Evolutionary conservation across 2,888 invertebrate species (phyloP).

Genomic region (Tyria jacobaeae): DNA sequence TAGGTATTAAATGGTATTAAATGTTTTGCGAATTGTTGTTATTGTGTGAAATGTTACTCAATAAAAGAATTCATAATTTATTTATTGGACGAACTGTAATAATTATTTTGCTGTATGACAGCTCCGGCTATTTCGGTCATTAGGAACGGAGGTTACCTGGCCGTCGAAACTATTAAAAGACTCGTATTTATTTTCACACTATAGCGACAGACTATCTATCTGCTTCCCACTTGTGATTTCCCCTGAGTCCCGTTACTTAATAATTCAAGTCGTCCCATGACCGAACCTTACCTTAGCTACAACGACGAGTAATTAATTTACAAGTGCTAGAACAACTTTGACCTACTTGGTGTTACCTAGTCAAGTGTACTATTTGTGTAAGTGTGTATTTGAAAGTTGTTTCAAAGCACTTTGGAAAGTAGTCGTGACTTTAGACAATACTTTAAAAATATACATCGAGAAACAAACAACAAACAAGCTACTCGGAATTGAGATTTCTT

Average conservation of each 20-base stretch:
- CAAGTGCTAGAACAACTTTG: constrained; percentile 61
- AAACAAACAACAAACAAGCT: not conserved
- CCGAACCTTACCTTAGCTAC: constrained; percentile 73
- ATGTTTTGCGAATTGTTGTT: no score
- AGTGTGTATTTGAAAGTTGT: not conserved
- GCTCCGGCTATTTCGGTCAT: not conserved
- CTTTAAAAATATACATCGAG: not conserved
- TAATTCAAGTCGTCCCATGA: constrained; percentile 78
- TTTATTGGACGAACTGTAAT: not conserved
- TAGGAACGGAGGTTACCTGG: not conserved
- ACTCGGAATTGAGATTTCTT: no score
- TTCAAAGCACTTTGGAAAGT: not conserved
- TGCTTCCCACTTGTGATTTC: constrained; percentile 79
- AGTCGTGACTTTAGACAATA: not conserved
- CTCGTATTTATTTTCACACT: constrained; percentile 40
- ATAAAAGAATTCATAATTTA: no score
- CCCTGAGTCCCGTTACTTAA: constrained; percentile 75
- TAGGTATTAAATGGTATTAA: not conserved
- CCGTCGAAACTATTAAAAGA: constrained; percentile 23
- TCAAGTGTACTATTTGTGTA: constrained; percentile 27
- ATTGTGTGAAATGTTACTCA: no score
- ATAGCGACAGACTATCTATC: constrained; percentile 47
- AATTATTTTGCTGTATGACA: not conserved
- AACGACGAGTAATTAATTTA: constrained; percentile 76
- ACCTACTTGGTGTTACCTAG: constrained; percentile 55